Percentiles rank a stretch among this genome's conserved stretches.
phyloP scores from a whole-genome alignment of 1,140 invertebrate genomes.

The Drosophila tropicalis region DNA sequence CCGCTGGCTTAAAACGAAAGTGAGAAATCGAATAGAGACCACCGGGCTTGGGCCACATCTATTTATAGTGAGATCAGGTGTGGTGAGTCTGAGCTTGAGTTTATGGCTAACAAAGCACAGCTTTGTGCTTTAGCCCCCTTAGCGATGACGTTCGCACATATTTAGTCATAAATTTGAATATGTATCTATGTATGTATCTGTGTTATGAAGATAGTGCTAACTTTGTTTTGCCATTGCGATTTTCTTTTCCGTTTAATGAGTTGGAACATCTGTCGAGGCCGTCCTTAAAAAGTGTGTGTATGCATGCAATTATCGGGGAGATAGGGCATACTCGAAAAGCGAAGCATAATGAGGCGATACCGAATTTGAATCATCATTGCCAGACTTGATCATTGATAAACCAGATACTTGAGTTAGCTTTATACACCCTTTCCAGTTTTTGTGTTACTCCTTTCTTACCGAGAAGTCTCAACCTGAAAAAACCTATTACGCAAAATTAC shows the following conservation, averaged over 20 bases:
- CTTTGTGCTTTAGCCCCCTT: constrained; percentile 42
- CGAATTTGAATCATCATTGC: background rate
- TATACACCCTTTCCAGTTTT: no score
- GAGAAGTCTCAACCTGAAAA: no score
- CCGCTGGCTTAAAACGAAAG: constrained; percentile 57
- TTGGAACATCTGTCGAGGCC: background rate
- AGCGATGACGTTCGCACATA: background rate
- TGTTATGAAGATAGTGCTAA: constrained; percentile 2
- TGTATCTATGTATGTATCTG: constrained; percentile 4
- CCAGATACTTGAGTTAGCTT: no score
- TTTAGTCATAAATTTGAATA: constrained; percentile 12
- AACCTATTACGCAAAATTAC: no score
- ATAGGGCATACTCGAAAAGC: background rate
- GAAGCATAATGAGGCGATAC: background rate
- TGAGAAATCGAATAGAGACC: constrained; percentile 51
- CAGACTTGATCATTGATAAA: background rate
- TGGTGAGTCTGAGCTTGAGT: constrained; percentile 40
- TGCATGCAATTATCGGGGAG: background rate
- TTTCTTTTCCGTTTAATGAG: constrained; percentile 8
- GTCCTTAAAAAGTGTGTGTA: background rate
- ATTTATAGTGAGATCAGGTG: constrained; percentile 59
- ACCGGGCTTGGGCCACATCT: constrained; percentile 36
- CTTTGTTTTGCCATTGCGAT: background rate
- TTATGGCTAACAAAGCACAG: constrained; percentile 23
- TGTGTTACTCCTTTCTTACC: no score